A percentile compares a stretch with the other conserved stretches of the same genome.
phyloP scores from a whole-genome alignment of 2,888 invertebrate genomes.

The Uropetala carovei region DNA sequence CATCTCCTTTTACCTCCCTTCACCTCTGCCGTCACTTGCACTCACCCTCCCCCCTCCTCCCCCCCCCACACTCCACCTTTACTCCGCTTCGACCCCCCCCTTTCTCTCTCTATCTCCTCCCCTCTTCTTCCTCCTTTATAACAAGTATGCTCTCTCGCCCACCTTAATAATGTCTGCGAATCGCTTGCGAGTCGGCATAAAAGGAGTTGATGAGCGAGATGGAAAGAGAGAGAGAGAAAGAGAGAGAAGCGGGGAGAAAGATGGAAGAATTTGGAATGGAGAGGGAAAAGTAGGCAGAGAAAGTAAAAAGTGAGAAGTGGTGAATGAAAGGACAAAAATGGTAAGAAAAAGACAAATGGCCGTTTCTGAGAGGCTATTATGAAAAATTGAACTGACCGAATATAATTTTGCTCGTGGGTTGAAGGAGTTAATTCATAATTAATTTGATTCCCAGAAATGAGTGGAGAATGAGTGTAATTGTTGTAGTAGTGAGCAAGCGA shows the following conservation, averaged over 20 bases:
- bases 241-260: neutral
- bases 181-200: constrained; percentile 20
- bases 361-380: too few species aligned
- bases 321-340: too few species aligned
- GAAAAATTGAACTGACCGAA: too few species aligned
- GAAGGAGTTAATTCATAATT: too few species aligned
- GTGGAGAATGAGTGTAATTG: too few species aligned
- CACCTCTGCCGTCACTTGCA: neutral
- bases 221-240: neutral
- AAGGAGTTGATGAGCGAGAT: constrained; percentile 41
- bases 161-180: constrained; percentile 56
- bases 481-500: too few species aligned
- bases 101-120: neutral
- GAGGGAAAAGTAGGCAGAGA: too few species aligned
- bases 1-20: neutral
- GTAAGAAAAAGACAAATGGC: too few species aligned
- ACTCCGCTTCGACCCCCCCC: neutral
- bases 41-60: neutral
- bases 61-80: neutral
- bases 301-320: too few species aligned
- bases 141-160: neutral
- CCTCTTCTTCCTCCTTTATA: neutral
- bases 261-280: neutral
- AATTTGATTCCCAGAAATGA: too few species aligned
- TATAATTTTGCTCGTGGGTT: too few species aligned